A percentile compares a stretch with the other conserved stretches of the same genome.
phyloP scores from a whole-genome alignment of 2,888 invertebrate genomes.

The Andrena flavipes region DNA sequence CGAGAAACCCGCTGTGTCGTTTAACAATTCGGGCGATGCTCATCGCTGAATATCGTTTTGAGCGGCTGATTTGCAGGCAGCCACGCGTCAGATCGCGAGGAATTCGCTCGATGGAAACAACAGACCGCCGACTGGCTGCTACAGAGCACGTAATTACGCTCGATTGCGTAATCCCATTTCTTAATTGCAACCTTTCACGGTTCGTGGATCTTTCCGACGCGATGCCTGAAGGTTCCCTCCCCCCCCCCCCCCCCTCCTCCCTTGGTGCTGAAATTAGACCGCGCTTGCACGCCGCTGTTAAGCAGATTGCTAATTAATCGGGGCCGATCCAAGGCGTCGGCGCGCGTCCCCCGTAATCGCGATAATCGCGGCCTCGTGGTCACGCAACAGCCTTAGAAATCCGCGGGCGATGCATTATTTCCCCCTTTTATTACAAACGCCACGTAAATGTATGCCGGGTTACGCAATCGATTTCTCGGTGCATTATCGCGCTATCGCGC shows the following conservation, averaged over 20 bases:
- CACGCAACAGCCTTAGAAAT: constrained; percentile 68
- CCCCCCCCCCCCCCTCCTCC: no score
- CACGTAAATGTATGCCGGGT: constrained; percentile 26
- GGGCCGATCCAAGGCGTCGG: constrained; percentile 20
- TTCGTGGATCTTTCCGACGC: constrained; percentile 6
- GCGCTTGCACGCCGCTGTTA: constrained; percentile 22
- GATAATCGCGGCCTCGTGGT: constrained; percentile 68
- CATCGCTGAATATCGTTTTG: neutral
- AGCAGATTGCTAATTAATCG: constrained; percentile 65
- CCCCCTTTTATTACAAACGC: constrained; percentile 53
- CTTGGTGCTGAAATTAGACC: constrained; percentile 31
- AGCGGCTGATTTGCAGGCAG: neutral
- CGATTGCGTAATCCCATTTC: constrained; percentile 28
- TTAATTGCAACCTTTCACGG: constrained; percentile 52
- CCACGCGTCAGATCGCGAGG: constrained; percentile 1
- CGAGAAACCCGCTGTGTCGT: no score
- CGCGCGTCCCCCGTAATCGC: constrained; percentile 59
- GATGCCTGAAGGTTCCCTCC: neutral
- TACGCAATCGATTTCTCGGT: constrained; percentile 73
- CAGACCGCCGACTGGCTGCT: neutral
- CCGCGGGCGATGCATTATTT: constrained; percentile 9
- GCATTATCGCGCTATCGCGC: constrained; percentile 71
- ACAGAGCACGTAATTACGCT: constrained; percentile 11
- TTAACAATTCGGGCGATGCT: neutral
- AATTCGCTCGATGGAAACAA: constrained; percentile 13